Conservation (phyloP, 2,888 invertebrate genomes). For the Epistrophella euchroma region DNA sequence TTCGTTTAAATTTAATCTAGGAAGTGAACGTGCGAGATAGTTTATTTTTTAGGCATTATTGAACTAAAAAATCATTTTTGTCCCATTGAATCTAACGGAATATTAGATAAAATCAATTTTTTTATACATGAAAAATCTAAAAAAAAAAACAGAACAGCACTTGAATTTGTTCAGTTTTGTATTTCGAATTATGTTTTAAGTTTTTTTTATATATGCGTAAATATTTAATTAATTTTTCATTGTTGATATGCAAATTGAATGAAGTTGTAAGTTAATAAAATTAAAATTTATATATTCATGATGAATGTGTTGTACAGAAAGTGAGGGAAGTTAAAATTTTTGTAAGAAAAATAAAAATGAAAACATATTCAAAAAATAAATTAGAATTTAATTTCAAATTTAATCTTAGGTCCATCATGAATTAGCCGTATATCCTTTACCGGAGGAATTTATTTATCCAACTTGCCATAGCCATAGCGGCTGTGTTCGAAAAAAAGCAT, state of each 20-base stretch:
- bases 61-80: constrained; percentile 57
- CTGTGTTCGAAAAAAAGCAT: too few relatives aligned
- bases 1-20: constrained; percentile 39
- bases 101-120: constrained; percentile 55
- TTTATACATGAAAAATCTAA: constrained; percentile 54
- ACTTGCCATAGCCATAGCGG: too few relatives aligned
- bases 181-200: constrained; percentile 47
- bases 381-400: not conserved
- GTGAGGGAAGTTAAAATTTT: constrained; percentile 55
- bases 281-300: constrained; percentile 42
- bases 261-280: constrained; percentile 65
- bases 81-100: constrained; percentile 55
- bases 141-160: constrained; percentile 50
- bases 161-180: constrained; percentile 60
- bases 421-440: too few relatives aligned
- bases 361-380: constrained; percentile 58
- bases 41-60: constrained; percentile 49
- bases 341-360: constrained; percentile 60
- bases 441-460: too few relatives aligned
- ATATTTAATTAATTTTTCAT: constrained; percentile 49
- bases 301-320: constrained; percentile 60
- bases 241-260: constrained; percentile 65
- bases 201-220: constrained; percentile 37
- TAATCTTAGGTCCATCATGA: not conserved
- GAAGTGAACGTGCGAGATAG: constrained; percentile 38